Evolutionary conservation across 2,113 vertebrate species (phyloP), one percentile per base, ranked within the genome.

Genomic region (Dipodomys merriami): DNA sequence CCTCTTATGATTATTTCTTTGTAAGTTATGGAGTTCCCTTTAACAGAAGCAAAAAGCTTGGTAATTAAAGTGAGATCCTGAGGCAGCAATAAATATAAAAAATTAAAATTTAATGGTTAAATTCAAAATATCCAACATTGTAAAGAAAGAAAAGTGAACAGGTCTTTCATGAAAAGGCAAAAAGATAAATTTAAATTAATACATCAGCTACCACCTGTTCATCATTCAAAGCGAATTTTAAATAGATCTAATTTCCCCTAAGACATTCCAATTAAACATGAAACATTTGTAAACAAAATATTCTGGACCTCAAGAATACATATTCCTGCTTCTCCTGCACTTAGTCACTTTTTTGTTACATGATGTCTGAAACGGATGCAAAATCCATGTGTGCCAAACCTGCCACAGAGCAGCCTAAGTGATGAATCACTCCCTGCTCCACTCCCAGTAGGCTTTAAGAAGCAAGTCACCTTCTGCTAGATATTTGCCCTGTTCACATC

Each of bases 171-270:
- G 85, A 64, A 78, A 96, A 95, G 84, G 7, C 74, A 81, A 78
- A 49, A 72, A 39, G 19, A 88, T 88, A 97, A 84, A 80, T 80
- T 90, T 90, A 93, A 94, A 88, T 91, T 95, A 94, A 96, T 89
- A 85, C 15, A 89, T 91, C 82, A 82, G 29, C 74, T 74, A 95
- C 88, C 95, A 93, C 71, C 87, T 94, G 71, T 93, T 95, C 79
- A 80, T 95, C 25, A 96, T 95, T 95, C 94, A 97, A 96, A 94
- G 16, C 91, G 85, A 97, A 69, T 7, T 60, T 94, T 94, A 95
- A 49, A 86, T 65, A 92, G n/a, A 80, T 81, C 23, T 91, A 88
- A 94, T 95, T 95, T 96, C 87, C 90, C 90, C 39, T 35, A 93
- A 95, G 57, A 84, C 65, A 81, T 69, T 64, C 57, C 68, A 91